Conservation (phyloP, 2,797 vertebrate genomes). For the Sitta carolinensis region DNA sequence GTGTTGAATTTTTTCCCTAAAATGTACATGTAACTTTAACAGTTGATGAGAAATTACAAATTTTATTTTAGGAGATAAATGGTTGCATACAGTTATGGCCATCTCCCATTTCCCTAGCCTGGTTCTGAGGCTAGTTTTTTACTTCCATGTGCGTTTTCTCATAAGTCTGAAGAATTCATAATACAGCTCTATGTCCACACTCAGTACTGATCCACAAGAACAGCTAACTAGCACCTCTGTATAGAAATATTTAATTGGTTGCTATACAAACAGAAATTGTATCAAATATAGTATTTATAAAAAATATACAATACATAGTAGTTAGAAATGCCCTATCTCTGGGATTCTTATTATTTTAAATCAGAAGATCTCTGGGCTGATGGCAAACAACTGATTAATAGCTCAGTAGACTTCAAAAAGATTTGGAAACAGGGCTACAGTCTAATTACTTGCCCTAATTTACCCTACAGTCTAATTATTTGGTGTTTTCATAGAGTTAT, state of each 20-base stretch:
- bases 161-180: neutral
- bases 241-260: neutral
- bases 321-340: neutral
- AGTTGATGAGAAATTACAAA: neutral
- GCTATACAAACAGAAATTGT: neutral
- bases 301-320: neutral
- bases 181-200: neutral
- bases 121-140: neutral
- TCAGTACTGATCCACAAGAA: neutral
- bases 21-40: neutral
- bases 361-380: neutral
- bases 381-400: neutral
- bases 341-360: neutral
- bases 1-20: neutral
- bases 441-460: neutral
- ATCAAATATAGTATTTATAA: neutral
- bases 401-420: neutral
- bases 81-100: rapidly evolving
- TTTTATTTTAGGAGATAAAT: neutral
- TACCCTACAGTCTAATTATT: no score
- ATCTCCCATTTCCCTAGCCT: neutral
- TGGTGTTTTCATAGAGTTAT: neutral
- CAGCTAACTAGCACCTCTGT: neutral
- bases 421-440: neutral
- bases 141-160: neutral